A percentile compares a stretch with the other conserved stretches of the same genome.
Conservation (phyloP, 64 coral and sea anemone genomes). For the Actinia tenebrosa region DNA sequence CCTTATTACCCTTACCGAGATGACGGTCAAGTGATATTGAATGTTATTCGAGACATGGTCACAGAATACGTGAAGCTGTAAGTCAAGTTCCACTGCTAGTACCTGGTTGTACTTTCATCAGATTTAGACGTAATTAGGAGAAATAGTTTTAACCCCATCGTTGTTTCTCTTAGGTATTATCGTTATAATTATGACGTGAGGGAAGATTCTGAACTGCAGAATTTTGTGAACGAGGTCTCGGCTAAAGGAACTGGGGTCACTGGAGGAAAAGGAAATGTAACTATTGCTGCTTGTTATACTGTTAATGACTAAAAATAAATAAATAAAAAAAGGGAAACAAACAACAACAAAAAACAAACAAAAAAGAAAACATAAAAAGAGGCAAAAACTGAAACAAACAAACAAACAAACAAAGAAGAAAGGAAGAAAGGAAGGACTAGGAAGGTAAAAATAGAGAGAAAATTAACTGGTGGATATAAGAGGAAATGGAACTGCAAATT, state of each 20-base stretch:
- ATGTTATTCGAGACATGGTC: conserved; percentile 41
- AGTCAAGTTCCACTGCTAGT: conserved; percentile 2
- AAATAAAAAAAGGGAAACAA: no score
- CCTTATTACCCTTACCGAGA: conserved; percentile 68
- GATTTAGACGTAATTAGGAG: no score
- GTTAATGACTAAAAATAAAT: no score
- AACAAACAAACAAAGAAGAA: not conserved
- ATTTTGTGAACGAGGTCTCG: conserved; percentile 22
- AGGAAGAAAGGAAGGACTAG: no score
- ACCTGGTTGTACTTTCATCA: no score
- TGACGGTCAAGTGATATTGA: conserved; percentile 23
- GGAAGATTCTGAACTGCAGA: conserved; percentile 20
- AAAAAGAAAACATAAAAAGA: no score
- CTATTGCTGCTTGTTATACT: no score
- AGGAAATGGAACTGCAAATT: no score
- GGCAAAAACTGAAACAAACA: no score
- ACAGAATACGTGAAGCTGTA: conserved; percentile 41
- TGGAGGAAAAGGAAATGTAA: not conserved
- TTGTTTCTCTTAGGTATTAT: not conserved
- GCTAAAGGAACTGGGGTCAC: not conserved
- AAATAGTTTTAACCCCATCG: not conserved
- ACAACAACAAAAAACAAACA: no score
- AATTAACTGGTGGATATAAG: no score
- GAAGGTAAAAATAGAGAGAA: no score
- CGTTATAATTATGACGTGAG: not conserved